Base-by-base conservation (phyloP, 2,113 vertebrate species). In the Leptosomus discolor region DNA sequence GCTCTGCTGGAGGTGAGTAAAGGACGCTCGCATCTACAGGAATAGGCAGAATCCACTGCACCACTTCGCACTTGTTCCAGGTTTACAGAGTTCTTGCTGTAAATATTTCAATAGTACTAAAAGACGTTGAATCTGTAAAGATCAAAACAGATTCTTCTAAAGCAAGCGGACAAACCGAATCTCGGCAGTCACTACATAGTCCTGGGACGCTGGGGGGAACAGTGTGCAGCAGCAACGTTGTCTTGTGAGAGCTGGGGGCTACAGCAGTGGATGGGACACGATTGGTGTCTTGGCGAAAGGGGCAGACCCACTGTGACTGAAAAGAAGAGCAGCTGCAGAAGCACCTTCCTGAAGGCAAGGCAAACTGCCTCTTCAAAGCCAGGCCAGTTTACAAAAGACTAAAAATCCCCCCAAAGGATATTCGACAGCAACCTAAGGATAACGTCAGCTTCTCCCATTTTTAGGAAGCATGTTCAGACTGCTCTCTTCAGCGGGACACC, bases 141-240 rank as follows among this genome's bases (percentile, higher is more conserved):
- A 84, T 56, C 45, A 69, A 70, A 32, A 75, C 0, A 60, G 43
- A 64, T 32, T 51, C 64, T 61, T 61, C n/a, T 45, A 63, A 76
- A 77, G 37, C 51, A 81, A 70, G 26, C 1, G 1, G 63, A 46
- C 19, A 88, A 16, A 1, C 30, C 54, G 7, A 30, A 61, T 34
- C 2, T 3, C 27, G 46, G 37, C 8, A 20, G 30, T 9, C 1
- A 2, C 54, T 83, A 11, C 14, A 2, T 5, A 24, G 41, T 15
- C 15, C 36, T 29, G 34, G 50, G 37, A 56, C 46, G 20, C 34
- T 14, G 0, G 1, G 43, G 56, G 19, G 29, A 34, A 24, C 6
- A 8, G 34, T 4, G 2, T 0, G 0, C 12, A 54, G 82, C 50
- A 67, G 36, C 0, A 6, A 39, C 3, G 6, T 3, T 65, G 67